Percentiles rank a stretch among this genome's conserved stretches.
phyloP scores from a whole-genome alignment of 2,888 invertebrate genomes.

The Bellardia pandia region DNA sequence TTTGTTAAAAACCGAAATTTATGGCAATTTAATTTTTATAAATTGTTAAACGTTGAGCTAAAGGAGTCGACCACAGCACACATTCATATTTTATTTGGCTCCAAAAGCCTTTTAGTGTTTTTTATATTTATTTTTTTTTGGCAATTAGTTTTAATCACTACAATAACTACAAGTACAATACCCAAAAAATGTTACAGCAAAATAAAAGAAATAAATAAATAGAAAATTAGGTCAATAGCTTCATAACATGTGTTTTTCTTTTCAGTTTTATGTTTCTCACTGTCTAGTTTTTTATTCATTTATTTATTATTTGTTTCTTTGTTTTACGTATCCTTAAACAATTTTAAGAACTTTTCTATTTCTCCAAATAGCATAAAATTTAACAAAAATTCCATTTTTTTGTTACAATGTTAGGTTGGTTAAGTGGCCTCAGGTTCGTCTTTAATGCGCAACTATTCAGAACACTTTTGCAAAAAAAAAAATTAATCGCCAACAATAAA shows the following conservation, averaged over 20 bases:
- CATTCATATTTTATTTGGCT: background rate
- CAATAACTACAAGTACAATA: constrained; percentile 1
- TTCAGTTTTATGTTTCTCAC: background rate
- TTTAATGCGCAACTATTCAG: background rate
- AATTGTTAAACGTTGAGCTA: background rate
- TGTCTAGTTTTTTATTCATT: background rate
- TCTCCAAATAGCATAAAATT: background rate
- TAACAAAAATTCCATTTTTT: background rate
- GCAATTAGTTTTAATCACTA: constrained; percentile 34
- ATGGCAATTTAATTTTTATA: background rate
- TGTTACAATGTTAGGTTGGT: background rate
- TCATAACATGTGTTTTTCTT: constrained; percentile 28
- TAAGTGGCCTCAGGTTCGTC: background rate
- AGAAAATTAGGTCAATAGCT: constrained; percentile 40
- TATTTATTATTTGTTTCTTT: background rate
- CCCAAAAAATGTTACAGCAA: constrained; percentile 13
- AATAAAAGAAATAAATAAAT: background rate
- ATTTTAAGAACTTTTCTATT: background rate
- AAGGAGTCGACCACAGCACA: background rate
- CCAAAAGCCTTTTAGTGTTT: background rate
- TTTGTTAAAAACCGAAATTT: background rate
- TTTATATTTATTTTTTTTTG: background rate
- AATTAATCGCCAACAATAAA: background rate
- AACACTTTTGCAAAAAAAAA: background rate
- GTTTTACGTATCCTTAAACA: background rate